Percentiles rank a stretch among this genome's conserved stretches.
Evolutionary conservation across 2,888 invertebrate species (phyloP).

Genomic region (Euproctis similis): DNA sequence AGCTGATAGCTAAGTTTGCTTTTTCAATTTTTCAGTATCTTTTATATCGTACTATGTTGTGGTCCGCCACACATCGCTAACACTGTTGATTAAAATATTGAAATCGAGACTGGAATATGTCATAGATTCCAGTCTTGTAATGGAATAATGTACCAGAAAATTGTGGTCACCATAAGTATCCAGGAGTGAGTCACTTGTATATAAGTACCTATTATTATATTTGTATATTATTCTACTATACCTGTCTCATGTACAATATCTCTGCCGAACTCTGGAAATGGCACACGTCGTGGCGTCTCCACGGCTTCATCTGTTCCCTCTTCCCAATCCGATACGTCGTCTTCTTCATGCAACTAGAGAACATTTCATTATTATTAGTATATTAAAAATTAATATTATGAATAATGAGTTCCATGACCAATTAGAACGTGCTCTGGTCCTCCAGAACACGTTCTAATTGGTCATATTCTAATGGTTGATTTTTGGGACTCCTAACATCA

Average conservation of each 20-base stretch:
- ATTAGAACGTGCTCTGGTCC: too few relatives aligned
- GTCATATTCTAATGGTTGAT: too few relatives aligned
- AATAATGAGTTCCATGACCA: background rate
- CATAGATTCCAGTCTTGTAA: too few relatives aligned
- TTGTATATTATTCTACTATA: too few relatives aligned
- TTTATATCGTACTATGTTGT: constrained; percentile 3
- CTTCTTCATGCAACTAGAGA: constrained; percentile 56
- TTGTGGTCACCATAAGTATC: too few relatives aligned
- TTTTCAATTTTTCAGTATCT: constrained; percentile 9
- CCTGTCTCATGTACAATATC: constrained; percentile 77
- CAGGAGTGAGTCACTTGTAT: too few relatives aligned
- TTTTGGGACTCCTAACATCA: too few relatives aligned
- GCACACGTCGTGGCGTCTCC: constrained; percentile 67
- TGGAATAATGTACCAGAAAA: too few relatives aligned
- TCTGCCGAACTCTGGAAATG: constrained; percentile 82
- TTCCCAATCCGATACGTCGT: constrained; percentile 65
- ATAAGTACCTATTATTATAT: too few relatives aligned
- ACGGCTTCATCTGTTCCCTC: constrained; percentile 57
- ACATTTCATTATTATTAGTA: background rate
- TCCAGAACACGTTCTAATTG: too few relatives aligned
- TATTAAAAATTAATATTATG: background rate
- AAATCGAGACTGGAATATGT: too few relatives aligned
- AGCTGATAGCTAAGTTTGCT: constrained; percentile 18
- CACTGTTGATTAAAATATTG: constrained; percentile 1
- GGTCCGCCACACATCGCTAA: background rate